Percentiles rank a stretch among this genome's conserved stretches.
Evolutionary conservation across 2,113 vertebrate genomes (phyloP).

Genomic region (Peucedramus taeniatus): DNA sequence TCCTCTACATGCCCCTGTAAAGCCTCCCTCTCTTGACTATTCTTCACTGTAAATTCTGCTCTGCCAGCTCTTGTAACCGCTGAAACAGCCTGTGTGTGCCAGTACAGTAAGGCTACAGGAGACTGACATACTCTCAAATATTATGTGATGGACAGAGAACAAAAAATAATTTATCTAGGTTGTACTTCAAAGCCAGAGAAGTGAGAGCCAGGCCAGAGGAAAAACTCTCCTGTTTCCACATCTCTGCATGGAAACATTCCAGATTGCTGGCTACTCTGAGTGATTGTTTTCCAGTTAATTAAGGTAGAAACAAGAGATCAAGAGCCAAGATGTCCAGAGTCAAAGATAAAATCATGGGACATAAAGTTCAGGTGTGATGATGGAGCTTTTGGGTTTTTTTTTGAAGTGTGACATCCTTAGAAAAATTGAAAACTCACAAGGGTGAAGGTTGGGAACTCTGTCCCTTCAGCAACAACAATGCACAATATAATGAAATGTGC

Average conservation of each 20-base stretch:
- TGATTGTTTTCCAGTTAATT: slow-evolving; percentile 14
- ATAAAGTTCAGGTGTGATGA: neutral
- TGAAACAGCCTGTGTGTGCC: neutral
- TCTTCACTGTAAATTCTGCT: neutral
- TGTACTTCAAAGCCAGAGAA: neutral
- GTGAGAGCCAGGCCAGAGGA: neutral
- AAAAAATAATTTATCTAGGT: neutral
- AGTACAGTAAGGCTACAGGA: neutral
- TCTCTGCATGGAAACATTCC: neutral
- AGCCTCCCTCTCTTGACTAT: neutral
- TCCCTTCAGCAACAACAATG: neutral
- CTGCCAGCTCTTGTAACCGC: neutral
- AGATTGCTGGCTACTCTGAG: neutral
- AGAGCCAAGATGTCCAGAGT: neutral
- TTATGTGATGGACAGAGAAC: neutral
- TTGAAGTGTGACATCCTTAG: neutral
- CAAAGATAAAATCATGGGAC: neutral
- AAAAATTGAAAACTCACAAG: neutral
- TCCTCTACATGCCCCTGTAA: neutral
- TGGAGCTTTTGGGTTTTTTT: neutral
- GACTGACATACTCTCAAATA: neutral
- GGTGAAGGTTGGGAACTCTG: neutral
- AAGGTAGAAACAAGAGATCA: neutral
- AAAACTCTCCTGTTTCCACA: neutral
- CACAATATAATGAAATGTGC: neutral